A percentile compares a stretch with the other conserved stretches of the same genome.
Conservation (phyloP, 2,888 invertebrate genomes). For the Ophioninae sp. region DNA sequence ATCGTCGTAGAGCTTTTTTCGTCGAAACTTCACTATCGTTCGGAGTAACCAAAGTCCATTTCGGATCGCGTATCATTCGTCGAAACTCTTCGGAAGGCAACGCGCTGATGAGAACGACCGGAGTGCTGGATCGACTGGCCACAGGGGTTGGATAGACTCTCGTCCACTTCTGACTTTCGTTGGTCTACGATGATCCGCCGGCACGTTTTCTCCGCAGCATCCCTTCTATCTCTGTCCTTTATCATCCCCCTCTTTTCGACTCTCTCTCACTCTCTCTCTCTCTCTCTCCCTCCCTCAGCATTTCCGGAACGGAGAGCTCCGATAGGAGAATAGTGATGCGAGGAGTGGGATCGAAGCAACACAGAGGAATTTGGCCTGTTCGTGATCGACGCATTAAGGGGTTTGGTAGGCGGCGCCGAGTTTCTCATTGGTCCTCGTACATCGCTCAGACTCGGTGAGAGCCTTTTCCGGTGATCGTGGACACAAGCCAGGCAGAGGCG, state of each 20-base stretch:
- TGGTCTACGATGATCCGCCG: slow-evolving; percentile 49
- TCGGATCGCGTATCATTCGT: slow-evolving; percentile 1
- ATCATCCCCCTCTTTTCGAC: not conserved
- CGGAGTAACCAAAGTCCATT: not conserved
- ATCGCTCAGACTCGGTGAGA: slow-evolving; percentile 69
- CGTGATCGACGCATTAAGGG: slow-evolving; percentile 40
- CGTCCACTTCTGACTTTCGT: slow-evolving; percentile 43
- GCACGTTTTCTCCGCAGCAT: slow-evolving; percentile 53
- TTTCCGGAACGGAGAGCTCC: slow-evolving; percentile 45
- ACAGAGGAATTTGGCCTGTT: slow-evolving; percentile 39
- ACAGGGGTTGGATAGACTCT: slow-evolving; percentile 55
- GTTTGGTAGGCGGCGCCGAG: slow-evolving; percentile 68
- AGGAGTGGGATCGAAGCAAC: slow-evolving; percentile 36
- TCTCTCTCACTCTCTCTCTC: not conserved
- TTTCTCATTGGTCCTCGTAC: slow-evolving; percentile 70
- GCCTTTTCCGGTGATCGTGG: slow-evolving; percentile 51
- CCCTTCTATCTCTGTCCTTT: slow-evolving; percentile 23
- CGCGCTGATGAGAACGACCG: slow-evolving; percentile 58
- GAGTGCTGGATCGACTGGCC: slow-evolving; percentile 52
- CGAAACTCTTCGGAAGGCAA: slow-evolving; percentile 21
- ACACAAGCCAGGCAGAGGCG: slow-evolving; percentile 72
- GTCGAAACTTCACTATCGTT: not conserved
- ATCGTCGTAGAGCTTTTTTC: no score
- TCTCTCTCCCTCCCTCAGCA: slow-evolving; percentile 31
- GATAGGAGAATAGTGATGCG: slow-evolving; percentile 54